These are phyloP conservation scores for Melanchra persicariae DNA, from an alignment of 2,888 invertebrate genomes.

Conservation along the genomic window DNA sequence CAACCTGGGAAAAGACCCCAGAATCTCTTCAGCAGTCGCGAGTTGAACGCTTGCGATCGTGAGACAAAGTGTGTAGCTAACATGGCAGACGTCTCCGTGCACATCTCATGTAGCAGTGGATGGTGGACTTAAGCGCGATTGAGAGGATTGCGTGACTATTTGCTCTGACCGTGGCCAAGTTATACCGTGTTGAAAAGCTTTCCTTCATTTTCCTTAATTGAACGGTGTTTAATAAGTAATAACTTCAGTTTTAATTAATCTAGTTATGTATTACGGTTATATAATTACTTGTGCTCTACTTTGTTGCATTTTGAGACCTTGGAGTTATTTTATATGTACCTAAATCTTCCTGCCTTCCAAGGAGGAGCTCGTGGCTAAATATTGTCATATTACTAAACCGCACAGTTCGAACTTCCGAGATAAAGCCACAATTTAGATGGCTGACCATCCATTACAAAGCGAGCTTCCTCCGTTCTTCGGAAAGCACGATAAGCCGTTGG, in stretches of 20 bases:
- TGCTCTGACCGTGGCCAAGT: slow-evolving; percentile 45
- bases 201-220: slow-evolving; percentile 38
- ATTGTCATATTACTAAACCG: no score
- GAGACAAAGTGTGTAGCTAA: neutral
- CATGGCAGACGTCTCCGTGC: neutral
- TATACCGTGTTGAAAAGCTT: slow-evolving; percentile 15
- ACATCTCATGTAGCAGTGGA: neutral
- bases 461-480: no score
- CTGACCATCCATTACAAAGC: no score
- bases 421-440: no score
- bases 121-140: neutral
- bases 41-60: neutral
- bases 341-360: neutral
- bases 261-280: neutral
- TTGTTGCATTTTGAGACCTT: neutral
- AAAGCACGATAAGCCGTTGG: no score
- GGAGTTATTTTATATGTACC: neutral
- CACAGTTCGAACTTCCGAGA: no score
- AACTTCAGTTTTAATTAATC: slow-evolving; percentile 1
- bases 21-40: no score
- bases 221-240: slow-evolving; percentile 27
- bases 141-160: slow-evolving; percentile 42
- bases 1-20: neutral
- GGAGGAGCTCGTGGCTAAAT: no score
- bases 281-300: neutral